Conservation (phyloP, 92 coral and sea anemone genomes). For the Pocillopora meandrina region DNA sequence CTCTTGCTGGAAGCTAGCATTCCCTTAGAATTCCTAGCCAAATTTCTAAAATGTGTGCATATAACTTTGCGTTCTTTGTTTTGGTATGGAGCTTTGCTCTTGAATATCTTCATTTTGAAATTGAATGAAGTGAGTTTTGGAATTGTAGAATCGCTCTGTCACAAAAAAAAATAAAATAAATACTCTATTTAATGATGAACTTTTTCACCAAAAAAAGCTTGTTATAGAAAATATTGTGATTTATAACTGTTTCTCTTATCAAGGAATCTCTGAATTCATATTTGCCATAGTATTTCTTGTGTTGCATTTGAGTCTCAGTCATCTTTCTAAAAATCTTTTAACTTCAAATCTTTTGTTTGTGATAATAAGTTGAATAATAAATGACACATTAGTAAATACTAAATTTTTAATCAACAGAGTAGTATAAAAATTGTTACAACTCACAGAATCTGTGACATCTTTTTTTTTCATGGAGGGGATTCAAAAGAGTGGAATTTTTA, state of each 20-base stretch:
- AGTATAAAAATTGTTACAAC: slow-evolving; percentile 4
- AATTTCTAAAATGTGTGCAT: background rate
- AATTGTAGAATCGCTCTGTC: background rate
- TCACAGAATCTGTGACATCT: background rate
- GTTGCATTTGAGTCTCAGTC: background rate
- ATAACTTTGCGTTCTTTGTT: background rate
- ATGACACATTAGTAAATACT: slow-evolving; percentile 32
- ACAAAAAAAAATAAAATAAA: background rate
- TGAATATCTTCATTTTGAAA: background rate
- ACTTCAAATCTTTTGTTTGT: background rate
- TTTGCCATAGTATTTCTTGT: background rate
- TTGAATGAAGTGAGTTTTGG: slow-evolving; percentile 4
- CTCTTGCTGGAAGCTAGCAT: background rate
- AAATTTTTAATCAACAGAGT: slow-evolving; percentile 23
- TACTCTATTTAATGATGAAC: slow-evolving; percentile 12
- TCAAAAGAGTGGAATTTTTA: background rate
- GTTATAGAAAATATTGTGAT: background rate
- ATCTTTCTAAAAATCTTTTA: background rate
- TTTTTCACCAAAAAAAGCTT: background rate
- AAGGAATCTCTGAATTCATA: too few relatives aligned
- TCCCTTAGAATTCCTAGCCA: too few relatives aligned
- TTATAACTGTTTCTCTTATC: background rate
- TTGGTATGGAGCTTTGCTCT: background rate
- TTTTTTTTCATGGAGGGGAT: background rate
- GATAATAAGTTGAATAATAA: slow-evolving; percentile 27